These are phyloP conservation scores for Turritopsis rubra DNA, from an alignment of 30 jellyfish, hydroid and myxozoan genomes.

Conservation along the genomic window DNA sequence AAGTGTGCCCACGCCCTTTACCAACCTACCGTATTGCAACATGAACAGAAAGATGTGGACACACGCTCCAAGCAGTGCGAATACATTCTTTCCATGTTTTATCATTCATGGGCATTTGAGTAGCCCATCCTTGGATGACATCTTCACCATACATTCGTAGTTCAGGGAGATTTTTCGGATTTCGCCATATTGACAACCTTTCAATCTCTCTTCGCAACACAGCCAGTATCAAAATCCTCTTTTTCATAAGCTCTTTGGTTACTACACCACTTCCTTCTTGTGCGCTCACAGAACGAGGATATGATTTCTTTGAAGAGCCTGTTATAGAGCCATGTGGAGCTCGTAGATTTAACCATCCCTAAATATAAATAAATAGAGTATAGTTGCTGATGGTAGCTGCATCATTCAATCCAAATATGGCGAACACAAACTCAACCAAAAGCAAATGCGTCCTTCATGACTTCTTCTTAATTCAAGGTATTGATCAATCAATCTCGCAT, in stretches of 20 bases:
- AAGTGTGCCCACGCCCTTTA: not conserved
- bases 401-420: not conserved
- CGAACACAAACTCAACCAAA: too few relatives aligned
- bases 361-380: constrained; percentile 1
- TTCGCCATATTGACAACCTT: constrained; percentile 88
- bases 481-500: not conserved
- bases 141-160: constrained; percentile 76
- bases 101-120: constrained; percentile 73
- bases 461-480: not conserved
- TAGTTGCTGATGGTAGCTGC: not conserved
- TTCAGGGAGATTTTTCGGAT: constrained; percentile 67
- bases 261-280: constrained; percentile 63
- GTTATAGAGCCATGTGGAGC: constrained; percentile 46
- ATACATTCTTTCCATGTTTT: constrained; percentile 93
- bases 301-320: constrained; percentile 35
- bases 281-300: constrained; percentile 30
- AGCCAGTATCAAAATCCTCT: constrained; percentile 72
- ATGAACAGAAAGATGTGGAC: constrained; percentile 80
- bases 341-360: constrained; percentile 95
- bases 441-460: too few relatives aligned
- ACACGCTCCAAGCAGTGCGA: constrained; percentile 81
- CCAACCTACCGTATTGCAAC: constrained; percentile 60
- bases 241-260: constrained; percentile 77
- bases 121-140: constrained; percentile 63
- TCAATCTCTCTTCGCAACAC: constrained; percentile 83